Base-by-base conservation (phyloP, 2,113 vertebrate species). In the Neolamprologus toae region DNA sequence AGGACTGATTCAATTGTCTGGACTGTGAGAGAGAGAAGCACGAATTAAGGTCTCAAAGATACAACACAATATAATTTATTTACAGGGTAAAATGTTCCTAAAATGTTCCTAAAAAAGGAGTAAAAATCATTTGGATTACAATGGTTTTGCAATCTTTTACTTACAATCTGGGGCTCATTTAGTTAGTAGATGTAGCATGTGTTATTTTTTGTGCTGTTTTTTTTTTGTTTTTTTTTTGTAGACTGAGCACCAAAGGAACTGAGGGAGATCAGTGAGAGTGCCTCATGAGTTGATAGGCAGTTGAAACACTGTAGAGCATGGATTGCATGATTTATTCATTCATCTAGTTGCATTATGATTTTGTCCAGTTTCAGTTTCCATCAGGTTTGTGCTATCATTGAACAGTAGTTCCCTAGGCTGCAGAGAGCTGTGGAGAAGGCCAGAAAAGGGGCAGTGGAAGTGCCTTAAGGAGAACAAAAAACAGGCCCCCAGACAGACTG, bases 1-100 rank as follows among this genome's bases (percentile, higher is more conserved):
- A 99, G 2, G 2, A 79, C 61, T 53, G 21, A 90, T 97, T 97
- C 79, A 92, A 98, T 87, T 98, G 97, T 89, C 91, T 95, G 59
- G 82, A 97, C 40, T 98, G 98, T 3, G 86, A 90, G 80, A 86
- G 37, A 4, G 84, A 89, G 51, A 86, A 71, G 51, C 95, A 96
- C 12, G 3, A 86, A n/a, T 96, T 55, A 95, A 98, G 97, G 97
- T 95, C 40, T 68, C 8, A 5, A 54, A 53, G 92, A 85, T 17
- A 82, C 49, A 51, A 45, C 55, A 76, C 63, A 76, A 13, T 40
- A 37, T 59, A 61, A 9, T 63, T 55, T n/a, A 14, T 80, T 49
- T 49, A 78, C 23, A 31, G 10, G 7, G 16, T 5, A 47, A 76
- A 76, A 76, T 47, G 40, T 47, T 73, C 21, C 13, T 28, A 28